Percentiles rank a stretch among this genome's conserved stretches.
phyloP scores from a whole-genome alignment of 2,888 invertebrate genomes.

The Phorcus lineatus region DNA sequence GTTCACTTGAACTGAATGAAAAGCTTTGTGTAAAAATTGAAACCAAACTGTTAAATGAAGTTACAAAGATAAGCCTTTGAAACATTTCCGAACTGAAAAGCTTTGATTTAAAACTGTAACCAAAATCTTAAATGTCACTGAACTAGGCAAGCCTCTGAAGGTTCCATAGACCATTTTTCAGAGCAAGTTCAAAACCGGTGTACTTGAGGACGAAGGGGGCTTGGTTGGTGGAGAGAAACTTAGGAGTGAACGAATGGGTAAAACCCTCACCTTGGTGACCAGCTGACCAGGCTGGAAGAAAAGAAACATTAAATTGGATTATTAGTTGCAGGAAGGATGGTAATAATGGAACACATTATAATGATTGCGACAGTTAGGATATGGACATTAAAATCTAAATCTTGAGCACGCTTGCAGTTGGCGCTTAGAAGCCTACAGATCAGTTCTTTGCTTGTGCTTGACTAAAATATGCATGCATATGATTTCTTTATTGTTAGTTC shows the following conservation, averaged over 20 bases:
- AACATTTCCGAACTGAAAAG: too few species aligned
- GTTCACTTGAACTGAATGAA: too few species aligned
- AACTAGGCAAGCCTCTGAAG: too few species aligned
- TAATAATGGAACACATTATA: conserved; percentile 12
- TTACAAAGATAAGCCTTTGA: too few species aligned
- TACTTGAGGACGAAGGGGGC: too few species aligned
- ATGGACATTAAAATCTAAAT: not conserved
- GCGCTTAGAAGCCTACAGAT: conserved; percentile 8
- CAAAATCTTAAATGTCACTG: too few species aligned
- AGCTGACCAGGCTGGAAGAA: conserved; percentile 35
- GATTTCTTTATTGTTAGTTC: not conserved
- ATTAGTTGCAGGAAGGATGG: conserved; percentile 26
- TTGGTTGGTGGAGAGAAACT: too few species aligned
- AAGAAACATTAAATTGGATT: conserved; percentile 30
- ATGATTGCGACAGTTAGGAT: conserved; percentile 16
- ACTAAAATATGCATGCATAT: conserved; percentile 4
- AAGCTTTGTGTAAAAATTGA: too few species aligned
- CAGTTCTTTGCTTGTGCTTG: not conserved
- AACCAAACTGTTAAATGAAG: too few species aligned
- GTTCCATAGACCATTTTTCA: too few species aligned
- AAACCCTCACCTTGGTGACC: conserved; percentile 40
- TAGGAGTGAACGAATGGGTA: conserved; percentile 9
- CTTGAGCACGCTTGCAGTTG: conserved; percentile 25
- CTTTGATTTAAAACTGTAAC: too few species aligned
- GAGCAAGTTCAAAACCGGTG: too few species aligned